Conservation (phyloP, 2,113 vertebrate genomes). For the Chloroceryle aenea region DNA sequence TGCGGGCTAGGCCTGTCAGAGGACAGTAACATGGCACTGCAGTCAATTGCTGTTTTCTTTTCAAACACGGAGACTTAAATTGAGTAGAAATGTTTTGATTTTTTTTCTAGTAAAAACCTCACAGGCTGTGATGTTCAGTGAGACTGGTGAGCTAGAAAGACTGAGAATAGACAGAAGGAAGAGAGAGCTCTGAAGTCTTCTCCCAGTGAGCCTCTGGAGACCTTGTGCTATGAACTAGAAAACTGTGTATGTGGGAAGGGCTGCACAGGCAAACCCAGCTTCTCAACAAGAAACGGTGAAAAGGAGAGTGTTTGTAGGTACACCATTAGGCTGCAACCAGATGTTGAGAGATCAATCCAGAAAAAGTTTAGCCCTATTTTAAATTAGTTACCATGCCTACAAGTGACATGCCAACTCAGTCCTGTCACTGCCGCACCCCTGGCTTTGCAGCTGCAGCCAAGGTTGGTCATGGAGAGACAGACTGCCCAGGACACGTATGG, state of each 20-base stretch:
- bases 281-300: not conserved
- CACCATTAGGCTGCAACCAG: not conserved
- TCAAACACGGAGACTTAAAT: not conserved
- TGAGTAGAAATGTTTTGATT: not conserved
- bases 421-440: not conserved
- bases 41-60: not conserved
- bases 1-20: not conserved
- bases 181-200: not conserved
- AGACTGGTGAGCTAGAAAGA: not conserved
- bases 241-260: not conserved
- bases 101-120: not conserved
- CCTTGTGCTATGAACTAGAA: not conserved
- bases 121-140: not conserved
- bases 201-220: not conserved
- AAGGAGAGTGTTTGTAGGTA: not conserved
- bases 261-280: not conserved
- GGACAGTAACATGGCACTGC: not conserved
- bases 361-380: not conserved
- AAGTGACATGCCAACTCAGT: not conserved
- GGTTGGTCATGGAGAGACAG: not conserved
- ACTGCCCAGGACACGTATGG: accelerated
- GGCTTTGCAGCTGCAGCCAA: not conserved
- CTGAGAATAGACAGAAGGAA: not conserved
- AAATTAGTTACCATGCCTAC: not conserved
- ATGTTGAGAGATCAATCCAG: not conserved